Evolutionary conservation across 2,113 vertebrate genomes (phyloP).

Genomic region (Larimichthys polyactis): DNA sequence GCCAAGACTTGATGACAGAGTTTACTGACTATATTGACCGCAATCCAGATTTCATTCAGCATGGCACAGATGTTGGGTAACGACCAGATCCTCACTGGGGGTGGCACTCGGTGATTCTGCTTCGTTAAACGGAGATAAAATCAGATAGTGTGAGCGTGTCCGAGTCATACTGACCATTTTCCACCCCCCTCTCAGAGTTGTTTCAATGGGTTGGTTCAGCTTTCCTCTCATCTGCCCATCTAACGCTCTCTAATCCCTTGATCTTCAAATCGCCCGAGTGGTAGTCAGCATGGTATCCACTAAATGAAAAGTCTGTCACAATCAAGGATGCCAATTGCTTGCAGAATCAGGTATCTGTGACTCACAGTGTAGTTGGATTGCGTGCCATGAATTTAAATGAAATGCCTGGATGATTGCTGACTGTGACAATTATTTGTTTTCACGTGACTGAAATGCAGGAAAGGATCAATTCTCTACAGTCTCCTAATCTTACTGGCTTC

Average conservation of each 20-base stretch:
- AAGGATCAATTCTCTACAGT: constrained; percentile 31
- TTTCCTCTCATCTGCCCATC: constrained; percentile 60
- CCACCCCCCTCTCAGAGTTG: constrained; percentile 21
- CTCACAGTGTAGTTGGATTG: not conserved
- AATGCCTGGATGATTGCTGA: not conserved
- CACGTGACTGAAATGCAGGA: constrained; percentile 12
- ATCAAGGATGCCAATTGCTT: constrained; percentile 40
- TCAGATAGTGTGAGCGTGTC: constrained; percentile 34
- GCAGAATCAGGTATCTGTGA: constrained; percentile 21
- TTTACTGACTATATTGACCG: constrained; percentile 7
- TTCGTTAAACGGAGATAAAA: constrained; percentile 53
- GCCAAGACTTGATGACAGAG: constrained; percentile 20
- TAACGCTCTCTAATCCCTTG: constrained; percentile 72
- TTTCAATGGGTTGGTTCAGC: constrained; percentile 41
- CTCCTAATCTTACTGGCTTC: constrained; percentile 35
- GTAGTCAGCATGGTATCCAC: constrained; percentile 33
- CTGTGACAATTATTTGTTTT: not conserved
- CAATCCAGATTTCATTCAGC: constrained; percentile 35
- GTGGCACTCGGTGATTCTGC: constrained; percentile 37
- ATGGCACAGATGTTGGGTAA: constrained; percentile 50
- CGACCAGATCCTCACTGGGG: constrained; percentile 5
- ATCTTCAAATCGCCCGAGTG: constrained; percentile 61
- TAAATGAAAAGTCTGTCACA: constrained; percentile 61
- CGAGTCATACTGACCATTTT: constrained; percentile 19
- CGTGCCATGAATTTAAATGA: not conserved